Base-by-base conservation (phyloP, 2,888 invertebrate genomes). In the Apomyelois bistriatella region DNA sequence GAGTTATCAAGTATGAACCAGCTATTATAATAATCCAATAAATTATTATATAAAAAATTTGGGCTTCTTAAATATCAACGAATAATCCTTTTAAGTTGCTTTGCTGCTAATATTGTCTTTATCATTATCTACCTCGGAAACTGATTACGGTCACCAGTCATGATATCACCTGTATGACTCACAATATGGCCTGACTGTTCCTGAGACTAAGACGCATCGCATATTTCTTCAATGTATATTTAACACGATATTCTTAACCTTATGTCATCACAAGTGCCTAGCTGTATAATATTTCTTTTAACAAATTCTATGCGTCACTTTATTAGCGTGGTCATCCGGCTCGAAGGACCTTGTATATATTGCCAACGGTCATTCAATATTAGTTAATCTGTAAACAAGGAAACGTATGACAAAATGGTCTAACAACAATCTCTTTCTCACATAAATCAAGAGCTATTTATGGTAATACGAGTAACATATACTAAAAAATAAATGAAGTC, bases 121-220 rank as follows among this genome's bases (percentile, higher is more conserved):
- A 32, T 46, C 15, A 9, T 46, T 46, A 46, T 46, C 46, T 46
- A 46, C 32, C 12, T 46, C 32, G 32, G 32, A 46, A 46, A 46
- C 32, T 46, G 46, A 46, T 46, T 35, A 46, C 46, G n/a, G 46
- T 46, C 46, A 32, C 46, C 32, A 35, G 15, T 32, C 46, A 46
- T 46, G 46, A 46, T 46, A 46, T 46, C 46, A 46, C 46, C 32
- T 46, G 16, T 46, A 8, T 46, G 46, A 46, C 1, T 46, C 46
- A 46, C 40, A 38, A 9, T 28, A 42, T 16, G 32, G 32, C 35
- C 15, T 46, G 46, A 46, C 13, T 32, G 13, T 9, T 32, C 15
- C 32, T 46, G 15, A 32, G 28, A 30, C 32, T 46, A 10, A 32
- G 28, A 30, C 15, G 46, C 12, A 46, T 32, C 12, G 30, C 13